phyloP scores from a whole-genome alignment of 2,888 invertebrate genomes.

The Ophion costatus region DNA sequence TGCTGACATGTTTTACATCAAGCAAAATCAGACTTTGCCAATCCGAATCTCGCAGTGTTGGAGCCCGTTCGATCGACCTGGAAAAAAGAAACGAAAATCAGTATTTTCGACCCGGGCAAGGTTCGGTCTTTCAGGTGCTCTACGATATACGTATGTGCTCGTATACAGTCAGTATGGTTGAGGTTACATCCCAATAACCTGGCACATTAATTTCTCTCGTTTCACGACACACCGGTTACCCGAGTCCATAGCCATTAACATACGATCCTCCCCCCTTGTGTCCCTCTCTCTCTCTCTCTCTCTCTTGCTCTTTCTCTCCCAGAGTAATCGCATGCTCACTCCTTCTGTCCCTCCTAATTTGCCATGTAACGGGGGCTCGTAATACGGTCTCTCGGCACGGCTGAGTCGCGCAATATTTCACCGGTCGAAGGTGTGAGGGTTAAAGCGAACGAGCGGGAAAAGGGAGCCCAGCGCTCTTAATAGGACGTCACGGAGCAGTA shows the following conservation, averaged over 20 bases:
- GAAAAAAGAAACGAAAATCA: background rate
- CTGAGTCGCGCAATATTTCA: conserved; percentile 53
- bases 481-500: conserved; percentile 27
- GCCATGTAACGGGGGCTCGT: conserved; percentile 58
- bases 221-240: conserved; percentile 58
- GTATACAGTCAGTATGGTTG: background rate
- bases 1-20: no score
- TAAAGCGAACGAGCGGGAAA: background rate
- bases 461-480: background rate
- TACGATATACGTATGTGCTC: background rate
- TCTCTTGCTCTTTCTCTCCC: background rate
- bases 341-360: conserved; percentile 17
- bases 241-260: conserved; percentile 65
- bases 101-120: background rate
- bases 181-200: conserved; percentile 48
- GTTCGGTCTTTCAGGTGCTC: background rate
- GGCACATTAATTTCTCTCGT: conserved; percentile 65
- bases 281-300: background rate
- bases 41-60: background rate
- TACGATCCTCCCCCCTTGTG: background rate
- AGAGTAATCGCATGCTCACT: conserved; percentile 17
- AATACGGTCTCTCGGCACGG: conserved; percentile 36
- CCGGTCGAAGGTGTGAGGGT: conserved; percentile 30
- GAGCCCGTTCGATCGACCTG: background rate
- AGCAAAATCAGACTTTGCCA: background rate